These are phyloP conservation scores for Todus mexicanus DNA, from an alignment of 2,797 vertebrate species.

Conservation along the genomic window DNA sequence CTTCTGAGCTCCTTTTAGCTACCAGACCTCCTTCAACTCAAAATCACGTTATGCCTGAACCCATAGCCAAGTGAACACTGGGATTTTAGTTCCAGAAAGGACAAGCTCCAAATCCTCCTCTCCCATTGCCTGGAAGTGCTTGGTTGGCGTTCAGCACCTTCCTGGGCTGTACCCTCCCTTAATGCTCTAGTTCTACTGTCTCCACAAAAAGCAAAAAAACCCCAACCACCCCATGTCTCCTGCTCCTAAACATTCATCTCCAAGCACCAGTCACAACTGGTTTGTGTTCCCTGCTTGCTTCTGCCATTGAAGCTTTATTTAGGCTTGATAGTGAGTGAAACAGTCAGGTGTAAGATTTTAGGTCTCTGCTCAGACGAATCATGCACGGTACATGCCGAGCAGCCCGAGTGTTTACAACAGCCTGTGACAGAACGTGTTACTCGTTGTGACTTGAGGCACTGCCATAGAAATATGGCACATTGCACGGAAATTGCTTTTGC, in stretches of 20 bases:
- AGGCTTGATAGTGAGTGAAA: conserved; percentile 58
- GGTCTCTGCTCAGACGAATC: conserved; percentile 32
- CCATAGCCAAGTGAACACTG: neutral
- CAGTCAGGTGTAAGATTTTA: conserved; percentile 68
- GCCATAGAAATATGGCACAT: conserved; percentile 51
- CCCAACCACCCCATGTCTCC: neutral
- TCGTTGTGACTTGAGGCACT: conserved; percentile 15
- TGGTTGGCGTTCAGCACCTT: neutral
- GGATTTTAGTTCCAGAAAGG: neutral
- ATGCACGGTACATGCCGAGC: neutral
- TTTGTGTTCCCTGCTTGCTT: conserved; percentile 39
- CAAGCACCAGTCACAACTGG: conserved; percentile 39
- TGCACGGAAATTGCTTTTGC: conserved; percentile 62
- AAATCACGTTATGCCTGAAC: neutral
- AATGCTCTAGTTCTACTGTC: neutral
- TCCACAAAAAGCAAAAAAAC: neutral
- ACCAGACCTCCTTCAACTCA: neutral
- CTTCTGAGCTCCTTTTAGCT: neutral
- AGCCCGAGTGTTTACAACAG: conserved; percentile 47
- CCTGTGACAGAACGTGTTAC: conserved; percentile 52
- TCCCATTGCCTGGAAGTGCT: neutral
- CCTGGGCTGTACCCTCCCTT: neutral
- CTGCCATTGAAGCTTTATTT: conserved; percentile 55
- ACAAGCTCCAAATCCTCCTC: neutral
- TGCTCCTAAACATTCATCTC: neutral